Evolutionary conservation across 1,140 invertebrate genomes (phyloP).

Genomic region (Bombus pascuorum): DNA sequence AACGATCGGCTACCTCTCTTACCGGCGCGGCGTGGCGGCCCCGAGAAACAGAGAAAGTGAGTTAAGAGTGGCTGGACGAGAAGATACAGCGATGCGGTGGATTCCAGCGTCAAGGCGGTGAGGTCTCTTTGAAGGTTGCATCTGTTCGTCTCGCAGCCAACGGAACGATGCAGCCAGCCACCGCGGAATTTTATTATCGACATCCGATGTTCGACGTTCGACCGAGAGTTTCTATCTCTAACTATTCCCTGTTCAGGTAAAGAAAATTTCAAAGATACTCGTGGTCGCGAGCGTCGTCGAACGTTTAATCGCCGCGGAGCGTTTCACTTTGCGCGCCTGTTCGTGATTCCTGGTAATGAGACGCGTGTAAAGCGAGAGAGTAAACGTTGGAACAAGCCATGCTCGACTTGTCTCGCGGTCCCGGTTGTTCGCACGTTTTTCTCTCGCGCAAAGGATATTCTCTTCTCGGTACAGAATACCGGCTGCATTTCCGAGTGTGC

Average conservation of each 20-base stretch:
- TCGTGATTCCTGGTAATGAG: not conserved
- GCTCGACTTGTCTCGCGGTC: conserved; percentile 8
- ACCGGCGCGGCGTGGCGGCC: conserved; percentile 4
- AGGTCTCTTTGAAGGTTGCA: conserved; percentile 51
- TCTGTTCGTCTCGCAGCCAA: conserved; percentile 16
- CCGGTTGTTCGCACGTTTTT: conserved; percentile 25
- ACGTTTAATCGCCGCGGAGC: not conserved
- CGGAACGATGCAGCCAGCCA: not conserved
- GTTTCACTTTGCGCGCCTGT: not conserved
- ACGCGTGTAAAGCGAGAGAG: not conserved
- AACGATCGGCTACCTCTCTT: conserved; percentile 63
- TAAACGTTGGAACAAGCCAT: not conserved
- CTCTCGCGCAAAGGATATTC: conserved; percentile 1
- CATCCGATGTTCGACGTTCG: not conserved
- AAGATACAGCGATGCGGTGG: conserved; percentile 49
- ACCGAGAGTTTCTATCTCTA: not conserved
- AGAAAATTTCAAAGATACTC: not conserved
- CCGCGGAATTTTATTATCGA: conserved; percentile 38
- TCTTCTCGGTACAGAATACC: not conserved
- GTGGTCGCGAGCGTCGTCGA: not conserved
- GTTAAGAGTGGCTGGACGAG: conserved; percentile 35
- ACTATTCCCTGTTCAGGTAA: not conserved
- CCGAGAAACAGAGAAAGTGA: conserved; percentile 42
- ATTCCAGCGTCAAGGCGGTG: conserved; percentile 49
- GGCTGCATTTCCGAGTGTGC: not conserved